Evolutionary conservation across 2,113 vertebrate genomes (phyloP), one percentile per base, ranked within the genome.

Genomic region (Callipepla californica): DNA sequence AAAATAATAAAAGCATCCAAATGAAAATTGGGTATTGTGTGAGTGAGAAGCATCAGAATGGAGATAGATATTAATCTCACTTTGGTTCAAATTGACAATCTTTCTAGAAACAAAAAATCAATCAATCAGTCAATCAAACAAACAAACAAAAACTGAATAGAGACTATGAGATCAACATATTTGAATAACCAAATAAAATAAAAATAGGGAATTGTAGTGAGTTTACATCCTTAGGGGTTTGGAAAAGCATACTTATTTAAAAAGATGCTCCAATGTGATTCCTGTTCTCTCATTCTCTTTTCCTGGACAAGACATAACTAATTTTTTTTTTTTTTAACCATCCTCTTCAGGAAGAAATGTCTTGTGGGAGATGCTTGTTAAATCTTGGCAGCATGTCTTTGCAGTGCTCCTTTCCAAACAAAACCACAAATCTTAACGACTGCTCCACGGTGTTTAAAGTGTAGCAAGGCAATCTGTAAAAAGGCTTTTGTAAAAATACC

Each of bases 401-500:
- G 70, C 22, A 68, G 51, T 59, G 57, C 47, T 85, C 75, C 74
- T 92, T 95, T 94, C 69, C 73, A 92, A 89, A 92, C 34, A 95
- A 91, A 94, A 38, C 59, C 55, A 57, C 59, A 74, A 69, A 48
- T n/a, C 26, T 93, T 85, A 66, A 53, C 53, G 42, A 83, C 83
- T 84, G 47, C 74, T 84, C 44, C 58, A 62, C 58, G 38, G 72
- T 66, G 57, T 74, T 87, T 83, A 94, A 90, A 55, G 47, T 86
- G 48, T 75, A 85, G 87, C 65, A 85, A 74, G 15, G 66, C 92
- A 66, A 89, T 96, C 66, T 90, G 80, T 55, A 40, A 13, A 40
- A 40, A 40, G 80, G 67, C 73, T 87, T 63, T 74, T 94, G 81
- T 96, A 95, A 96, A 97, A 97, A 93, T 87, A 79, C 73, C 59